A percentile compares a stretch with the other conserved stretches of the same genome.
phyloP scores from a whole-genome alignment of 1,140 invertebrate species.

The Solenopsis fugax region DNA sequence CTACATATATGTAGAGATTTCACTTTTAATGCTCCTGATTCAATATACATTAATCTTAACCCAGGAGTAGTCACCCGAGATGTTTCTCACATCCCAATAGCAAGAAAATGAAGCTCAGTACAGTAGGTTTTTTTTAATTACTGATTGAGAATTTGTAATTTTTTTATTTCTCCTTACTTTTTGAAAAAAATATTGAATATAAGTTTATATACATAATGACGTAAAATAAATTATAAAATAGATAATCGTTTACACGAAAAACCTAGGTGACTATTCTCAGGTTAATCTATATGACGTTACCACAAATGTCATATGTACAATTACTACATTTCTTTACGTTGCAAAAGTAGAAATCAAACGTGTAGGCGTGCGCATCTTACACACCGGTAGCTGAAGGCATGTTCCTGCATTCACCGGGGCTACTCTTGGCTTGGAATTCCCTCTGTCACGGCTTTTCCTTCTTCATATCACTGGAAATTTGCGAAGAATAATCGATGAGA shows the following conservation, averaged over 20 bases:
- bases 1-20: constrained; percentile 8
- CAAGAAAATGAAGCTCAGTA: too few relatives aligned
- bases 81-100: too few relatives aligned
- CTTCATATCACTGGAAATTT: constrained; percentile 78
- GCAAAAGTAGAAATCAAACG: constrained; percentile 12
- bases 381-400: constrained; percentile 78
- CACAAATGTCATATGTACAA: background rate
- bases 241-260: too few relatives aligned
- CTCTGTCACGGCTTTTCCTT: constrained; percentile 72
- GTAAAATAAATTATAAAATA: too few relatives aligned
- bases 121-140: too few relatives aligned
- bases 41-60: background rate
- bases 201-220: too few relatives aligned
- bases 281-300: background rate
- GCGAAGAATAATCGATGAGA: constrained; percentile 9
- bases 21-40: constrained; percentile 56
- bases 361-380: constrained; percentile 27
- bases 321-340: background rate
- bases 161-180: too few relatives aligned
- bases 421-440: constrained; percentile 63
- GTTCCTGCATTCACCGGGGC: constrained; percentile 66
- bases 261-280: too few relatives aligned
- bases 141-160: too few relatives aligned
- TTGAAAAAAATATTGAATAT: too few relatives aligned
- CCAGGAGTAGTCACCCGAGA: background rate